Evolutionary conservation across 2,888 invertebrate species (phyloP).

Genomic region (Criorhina ranunculi): DNA sequence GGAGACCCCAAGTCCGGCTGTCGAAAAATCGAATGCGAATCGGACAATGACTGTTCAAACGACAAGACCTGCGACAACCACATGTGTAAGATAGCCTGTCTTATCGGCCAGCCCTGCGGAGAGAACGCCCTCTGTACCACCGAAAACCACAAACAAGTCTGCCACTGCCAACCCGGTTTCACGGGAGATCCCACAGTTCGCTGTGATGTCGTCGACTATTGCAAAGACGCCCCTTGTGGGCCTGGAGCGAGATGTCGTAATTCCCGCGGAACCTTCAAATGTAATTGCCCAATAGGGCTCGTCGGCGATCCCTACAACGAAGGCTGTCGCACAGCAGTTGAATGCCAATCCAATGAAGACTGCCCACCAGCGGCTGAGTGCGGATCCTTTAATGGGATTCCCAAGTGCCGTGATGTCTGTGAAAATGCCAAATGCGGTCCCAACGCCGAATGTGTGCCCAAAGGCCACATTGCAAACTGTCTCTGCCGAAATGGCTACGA

Average conservation of each 20-base stretch:
- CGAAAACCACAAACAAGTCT: constrained; percentile 91
- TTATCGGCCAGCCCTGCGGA: constrained; percentile 93
- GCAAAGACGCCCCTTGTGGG: constrained; percentile 91
- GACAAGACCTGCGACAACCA: constrained; percentile 93
- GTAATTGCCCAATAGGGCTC: constrained; percentile 91
- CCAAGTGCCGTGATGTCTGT: constrained; percentile 94
- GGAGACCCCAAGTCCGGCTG: constrained; percentile 93
- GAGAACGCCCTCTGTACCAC: constrained; percentile 94
- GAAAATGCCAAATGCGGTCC: constrained; percentile 91
- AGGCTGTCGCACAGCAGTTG: constrained; percentile 92
- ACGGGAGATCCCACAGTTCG: constrained; percentile 91
- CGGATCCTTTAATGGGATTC: constrained; percentile 88
- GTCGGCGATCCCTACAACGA: constrained; percentile 94
- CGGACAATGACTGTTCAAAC: constrained; percentile 89
- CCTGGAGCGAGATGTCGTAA: constrained; percentile 92
- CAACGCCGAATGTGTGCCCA: constrained; percentile 92
- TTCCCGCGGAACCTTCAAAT: constrained; percentile 91
- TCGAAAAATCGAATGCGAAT: constrained; percentile 91
- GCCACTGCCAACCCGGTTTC: constrained; percentile 94
- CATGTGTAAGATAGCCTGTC: constrained; percentile 94
- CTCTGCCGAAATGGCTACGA: constrained; percentile 91
- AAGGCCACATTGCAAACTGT: constrained; percentile 91
- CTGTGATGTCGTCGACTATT: constrained; percentile 92
- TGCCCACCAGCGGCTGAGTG: constrained; percentile 93
- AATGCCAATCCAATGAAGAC: constrained; percentile 91